A percentile compares a stretch with the other conserved stretches of the same genome.
Evolutionary conservation across 2,888 invertebrate species (phyloP).

Genomic region (Cryptus viduatorius): DNA sequence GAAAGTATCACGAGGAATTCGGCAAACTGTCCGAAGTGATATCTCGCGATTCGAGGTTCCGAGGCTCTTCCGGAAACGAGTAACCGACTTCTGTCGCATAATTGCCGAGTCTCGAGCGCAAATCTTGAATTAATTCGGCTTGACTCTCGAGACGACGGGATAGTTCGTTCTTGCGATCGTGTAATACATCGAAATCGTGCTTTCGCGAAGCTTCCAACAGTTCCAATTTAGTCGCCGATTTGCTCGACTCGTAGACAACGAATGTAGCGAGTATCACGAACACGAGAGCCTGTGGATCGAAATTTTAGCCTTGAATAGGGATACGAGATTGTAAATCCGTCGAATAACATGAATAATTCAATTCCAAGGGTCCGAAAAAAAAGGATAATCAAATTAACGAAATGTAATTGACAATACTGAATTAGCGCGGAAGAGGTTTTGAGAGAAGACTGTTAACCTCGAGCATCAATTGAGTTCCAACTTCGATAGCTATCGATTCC

Average conservation of each 20-base stretch:
- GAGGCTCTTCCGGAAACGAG: conserved; percentile 25
- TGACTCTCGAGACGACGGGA: conserved; percentile 68
- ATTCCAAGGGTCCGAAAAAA: not conserved
- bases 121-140: conserved; percentile 68
- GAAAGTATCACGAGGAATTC: conserved; percentile 26
- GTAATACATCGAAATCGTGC: conserved; percentile 66
- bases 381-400: not conserved
- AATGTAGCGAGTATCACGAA: conserved; percentile 69
- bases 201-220: conserved; percentile 60
- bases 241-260: conserved; percentile 68
- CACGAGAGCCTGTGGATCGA: conserved; percentile 67
- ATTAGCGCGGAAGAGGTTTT: not conserved
- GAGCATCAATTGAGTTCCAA: conserved; percentile 74
- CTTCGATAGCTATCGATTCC: conserved; percentile 69
- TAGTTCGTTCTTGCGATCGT: conserved; percentile 67
- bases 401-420: not conserved
- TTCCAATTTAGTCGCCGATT: conserved; percentile 63
- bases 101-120: conserved; percentile 65
- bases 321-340: not conserved
- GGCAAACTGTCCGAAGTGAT: not conserved
- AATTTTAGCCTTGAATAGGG: not conserved
- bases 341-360: not conserved
- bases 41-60: conserved; percentile 34
- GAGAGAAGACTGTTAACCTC: conserved; percentile 70
- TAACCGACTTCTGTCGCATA: conserved; percentile 64